Conservation (phyloP, 2,797 vertebrate genomes). For the Orestias chungarensis region DNA sequence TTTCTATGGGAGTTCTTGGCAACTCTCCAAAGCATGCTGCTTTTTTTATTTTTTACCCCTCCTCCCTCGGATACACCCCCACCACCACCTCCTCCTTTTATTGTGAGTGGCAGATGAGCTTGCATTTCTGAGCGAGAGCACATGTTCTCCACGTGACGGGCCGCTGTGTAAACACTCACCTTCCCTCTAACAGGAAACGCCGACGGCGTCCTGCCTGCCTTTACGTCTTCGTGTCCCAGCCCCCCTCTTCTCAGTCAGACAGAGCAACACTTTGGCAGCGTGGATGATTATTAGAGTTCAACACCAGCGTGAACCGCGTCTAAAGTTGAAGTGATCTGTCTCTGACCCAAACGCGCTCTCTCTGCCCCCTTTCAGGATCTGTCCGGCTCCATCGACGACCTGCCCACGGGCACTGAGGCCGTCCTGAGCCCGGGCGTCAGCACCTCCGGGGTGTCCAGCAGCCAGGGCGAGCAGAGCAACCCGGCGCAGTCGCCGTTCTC, state of each 20-base stretch:
- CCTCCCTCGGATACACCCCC: conserved; percentile 32
- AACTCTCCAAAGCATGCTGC: conserved; percentile 80
- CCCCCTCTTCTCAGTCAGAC: conserved; percentile 45
- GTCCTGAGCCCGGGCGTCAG: conserved; percentile 97
- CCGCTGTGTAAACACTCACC: conserved; percentile 78
- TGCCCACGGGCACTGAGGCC: conserved; percentile 95
- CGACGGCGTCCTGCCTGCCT: conserved; percentile 56
- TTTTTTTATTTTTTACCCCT: not conserved
- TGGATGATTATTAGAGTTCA: conserved; percentile 53
- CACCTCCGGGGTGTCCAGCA: conserved; percentile 98
- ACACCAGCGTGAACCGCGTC: too few species aligned
- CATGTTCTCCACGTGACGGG: conserved; percentile 85
- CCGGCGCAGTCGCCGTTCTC: conserved; percentile 99
- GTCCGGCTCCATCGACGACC: conserved; percentile 97
- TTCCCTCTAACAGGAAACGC: conserved; percentile 67
- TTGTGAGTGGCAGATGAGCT: conserved; percentile 93
- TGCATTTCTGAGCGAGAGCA: conserved; percentile 88
- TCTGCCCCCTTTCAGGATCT: conserved; percentile 85
- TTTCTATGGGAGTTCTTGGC: conserved; percentile 95
- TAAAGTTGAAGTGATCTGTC: not conserved
- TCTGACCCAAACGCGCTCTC: not conserved
- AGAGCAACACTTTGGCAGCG: conserved; percentile 33
- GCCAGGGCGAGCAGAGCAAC: conserved; percentile 99
- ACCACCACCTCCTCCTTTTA: conserved; percentile 27
- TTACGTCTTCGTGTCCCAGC: conserved; percentile 49